These are phyloP conservation scores for Drosophila fulvimacula DNA, from an alignment of 2,888 invertebrate genomes.

Conservation along the genomic window DNA sequence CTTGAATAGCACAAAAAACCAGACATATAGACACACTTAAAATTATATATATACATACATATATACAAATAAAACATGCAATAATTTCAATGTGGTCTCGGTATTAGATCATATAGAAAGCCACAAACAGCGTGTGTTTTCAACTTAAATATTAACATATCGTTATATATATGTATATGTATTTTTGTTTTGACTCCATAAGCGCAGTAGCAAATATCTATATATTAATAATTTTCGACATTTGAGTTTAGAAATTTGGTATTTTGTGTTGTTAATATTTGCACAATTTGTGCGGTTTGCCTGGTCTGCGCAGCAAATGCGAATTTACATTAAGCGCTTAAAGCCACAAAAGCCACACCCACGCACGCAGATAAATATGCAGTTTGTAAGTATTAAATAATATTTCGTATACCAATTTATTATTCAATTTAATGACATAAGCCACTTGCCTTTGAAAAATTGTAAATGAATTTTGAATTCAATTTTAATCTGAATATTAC, in stretches of 20 bases:
- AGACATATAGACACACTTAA: slow-evolving; percentile 7
- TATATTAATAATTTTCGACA: slow-evolving; percentile 11
- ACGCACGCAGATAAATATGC: not conserved
- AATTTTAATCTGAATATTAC: not conserved
- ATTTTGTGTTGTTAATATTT: slow-evolving; percentile 19
- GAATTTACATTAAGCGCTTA: not conserved
- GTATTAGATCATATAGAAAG: slow-evolving; percentile 29
- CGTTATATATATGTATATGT: slow-evolving; percentile 29
- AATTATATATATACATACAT: not conserved
- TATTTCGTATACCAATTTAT: not conserved
- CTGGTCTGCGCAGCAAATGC: not conserved
- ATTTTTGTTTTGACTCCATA: slow-evolving; percentile 20
- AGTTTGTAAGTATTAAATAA: not conserved
- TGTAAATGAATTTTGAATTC: not conserved
- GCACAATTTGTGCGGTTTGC: slow-evolving; percentile 16
- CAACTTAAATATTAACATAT: slow-evolving; percentile 64
- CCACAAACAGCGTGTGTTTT: slow-evolving; percentile 52
- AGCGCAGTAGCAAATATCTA: slow-evolving; percentile 20
- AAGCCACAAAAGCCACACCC: not conserved
- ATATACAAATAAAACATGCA: slow-evolving; percentile 5
- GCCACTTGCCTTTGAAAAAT: slow-evolving; percentile 8
- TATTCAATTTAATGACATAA: not conserved
- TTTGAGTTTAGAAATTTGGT: slow-evolving; percentile 11
- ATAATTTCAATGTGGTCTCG: slow-evolving; percentile 8
- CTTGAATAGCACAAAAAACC: not conserved